Evolutionary conservation across 2,113 vertebrate species (phyloP).

Genomic region (Gymnogyps californianus): DNA sequence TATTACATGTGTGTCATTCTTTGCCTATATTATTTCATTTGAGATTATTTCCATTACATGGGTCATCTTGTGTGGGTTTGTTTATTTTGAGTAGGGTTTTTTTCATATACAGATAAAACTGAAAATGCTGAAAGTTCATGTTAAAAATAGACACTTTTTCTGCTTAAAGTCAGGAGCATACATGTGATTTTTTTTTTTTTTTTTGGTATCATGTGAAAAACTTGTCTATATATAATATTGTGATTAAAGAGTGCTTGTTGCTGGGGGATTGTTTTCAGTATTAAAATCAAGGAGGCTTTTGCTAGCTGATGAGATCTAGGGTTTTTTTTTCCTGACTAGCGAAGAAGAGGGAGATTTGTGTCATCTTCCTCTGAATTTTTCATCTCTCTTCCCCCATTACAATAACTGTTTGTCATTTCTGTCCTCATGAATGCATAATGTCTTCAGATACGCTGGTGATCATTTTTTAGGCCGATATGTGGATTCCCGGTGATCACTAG

Average conservation of each 20-base stretch:
- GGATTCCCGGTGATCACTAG: background rate
- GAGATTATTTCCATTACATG: background rate
- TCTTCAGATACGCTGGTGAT: background rate
- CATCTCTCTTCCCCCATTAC: background rate
- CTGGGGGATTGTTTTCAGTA: background rate
- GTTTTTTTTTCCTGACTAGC: background rate
- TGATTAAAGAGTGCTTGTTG: background rate
- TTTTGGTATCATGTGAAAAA: background rate
- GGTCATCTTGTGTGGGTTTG: background rate
- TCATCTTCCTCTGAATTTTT: background rate
- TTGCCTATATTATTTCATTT: background rate
- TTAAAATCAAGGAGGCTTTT: background rate
- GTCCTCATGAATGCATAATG: background rate
- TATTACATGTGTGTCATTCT: background rate
- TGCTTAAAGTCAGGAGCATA: background rate
- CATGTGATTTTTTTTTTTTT: background rate
- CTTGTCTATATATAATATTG: background rate
- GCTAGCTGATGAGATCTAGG: background rate
- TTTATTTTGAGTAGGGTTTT: background rate
- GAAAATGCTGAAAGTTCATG: background rate
- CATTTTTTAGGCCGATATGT: background rate
- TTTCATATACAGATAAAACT: background rate
- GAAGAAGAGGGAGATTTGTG: background rate
- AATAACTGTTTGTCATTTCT: background rate
- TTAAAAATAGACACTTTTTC: background rate